phyloP scores from a whole-genome alignment of 2,888 invertebrate genomes.

The Leptogaster cylindrica region DNA sequence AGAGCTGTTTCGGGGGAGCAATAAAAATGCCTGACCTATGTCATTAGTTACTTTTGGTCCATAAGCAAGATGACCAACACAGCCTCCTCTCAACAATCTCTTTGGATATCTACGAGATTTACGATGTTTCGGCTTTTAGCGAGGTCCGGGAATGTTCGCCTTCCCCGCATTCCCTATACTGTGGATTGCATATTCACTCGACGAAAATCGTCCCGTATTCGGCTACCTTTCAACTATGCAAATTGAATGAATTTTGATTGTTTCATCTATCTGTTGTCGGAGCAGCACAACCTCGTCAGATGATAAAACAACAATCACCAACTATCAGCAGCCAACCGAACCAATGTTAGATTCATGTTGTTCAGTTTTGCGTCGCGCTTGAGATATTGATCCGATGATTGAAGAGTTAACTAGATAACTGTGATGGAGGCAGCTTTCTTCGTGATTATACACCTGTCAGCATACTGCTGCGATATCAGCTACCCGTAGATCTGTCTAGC shows the following conservation, averaged over 20 bases:
- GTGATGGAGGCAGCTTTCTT: neutral
- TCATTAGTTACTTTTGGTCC: conserved; percentile 14
- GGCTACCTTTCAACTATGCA: conserved; percentile 27
- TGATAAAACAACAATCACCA: conserved; percentile 4
- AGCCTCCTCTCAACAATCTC: neutral
- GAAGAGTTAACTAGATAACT: no score
- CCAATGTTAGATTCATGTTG: neutral
- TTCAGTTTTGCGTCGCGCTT: neutral
- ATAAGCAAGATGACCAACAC: conserved; percentile 4
- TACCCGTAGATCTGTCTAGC: neutral
- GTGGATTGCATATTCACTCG: no score
- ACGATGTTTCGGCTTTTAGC: conserved; percentile 14
- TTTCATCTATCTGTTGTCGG: conserved; percentile 3
- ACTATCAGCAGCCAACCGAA: neutral
- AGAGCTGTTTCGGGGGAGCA: conserved; percentile 12
- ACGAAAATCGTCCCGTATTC: neutral
- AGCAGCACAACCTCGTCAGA: conserved; percentile 10
- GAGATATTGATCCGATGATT: neutral
- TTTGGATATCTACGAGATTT: conserved; percentile 12
- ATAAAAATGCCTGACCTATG: conserved; percentile 37
- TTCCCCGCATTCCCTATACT: no score
- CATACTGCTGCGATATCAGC: neutral
- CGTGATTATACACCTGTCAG: neutral
- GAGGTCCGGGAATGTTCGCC: neutral
- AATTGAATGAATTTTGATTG: conserved; percentile 37